These are phyloP conservation scores for Electrophaes corylata DNA, from an alignment of 2,888 invertebrate genomes.

Conservation along the genomic window DNA sequence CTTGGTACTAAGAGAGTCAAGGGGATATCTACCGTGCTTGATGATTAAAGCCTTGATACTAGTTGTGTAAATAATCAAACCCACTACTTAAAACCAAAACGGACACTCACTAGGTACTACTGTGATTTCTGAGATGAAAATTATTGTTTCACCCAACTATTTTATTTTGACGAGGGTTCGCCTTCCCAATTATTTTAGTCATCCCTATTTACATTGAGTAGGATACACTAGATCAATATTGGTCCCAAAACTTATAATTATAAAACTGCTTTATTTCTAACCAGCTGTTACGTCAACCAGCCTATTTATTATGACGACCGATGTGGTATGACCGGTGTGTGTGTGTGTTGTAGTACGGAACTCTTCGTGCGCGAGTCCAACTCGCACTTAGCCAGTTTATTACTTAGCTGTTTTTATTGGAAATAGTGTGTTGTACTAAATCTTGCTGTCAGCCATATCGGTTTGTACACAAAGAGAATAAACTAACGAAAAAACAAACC, in stretches of 20 bases:
- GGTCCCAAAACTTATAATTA: background rate
- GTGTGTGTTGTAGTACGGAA: too few relatives aligned
- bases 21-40: too few relatives aligned
- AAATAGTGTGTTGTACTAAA: too few relatives aligned
- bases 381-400: too few relatives aligned
- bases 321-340: too few relatives aligned
- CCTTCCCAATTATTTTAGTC: constrained; percentile 6
- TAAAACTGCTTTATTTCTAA: background rate
- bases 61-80: background rate
- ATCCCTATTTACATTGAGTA: constrained; percentile 1
- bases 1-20: too few relatives aligned
- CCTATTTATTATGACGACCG: too few relatives aligned
- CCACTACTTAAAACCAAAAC: background rate
- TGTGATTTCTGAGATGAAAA: background rate
- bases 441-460: background rate
- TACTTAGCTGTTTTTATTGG: too few relatives aligned
- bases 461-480: background rate
- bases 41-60: too few relatives aligned
- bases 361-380: too few relatives aligned
- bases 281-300: too few relatives aligned
- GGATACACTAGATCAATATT: background rate
- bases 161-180: constrained; percentile 11
- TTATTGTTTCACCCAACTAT: background rate
- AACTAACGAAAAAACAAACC: background rate
- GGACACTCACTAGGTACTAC: background rate